Evolutionary conservation across 2,113 vertebrate species (phyloP).

Genomic region (Ochotona princeps): DNA sequence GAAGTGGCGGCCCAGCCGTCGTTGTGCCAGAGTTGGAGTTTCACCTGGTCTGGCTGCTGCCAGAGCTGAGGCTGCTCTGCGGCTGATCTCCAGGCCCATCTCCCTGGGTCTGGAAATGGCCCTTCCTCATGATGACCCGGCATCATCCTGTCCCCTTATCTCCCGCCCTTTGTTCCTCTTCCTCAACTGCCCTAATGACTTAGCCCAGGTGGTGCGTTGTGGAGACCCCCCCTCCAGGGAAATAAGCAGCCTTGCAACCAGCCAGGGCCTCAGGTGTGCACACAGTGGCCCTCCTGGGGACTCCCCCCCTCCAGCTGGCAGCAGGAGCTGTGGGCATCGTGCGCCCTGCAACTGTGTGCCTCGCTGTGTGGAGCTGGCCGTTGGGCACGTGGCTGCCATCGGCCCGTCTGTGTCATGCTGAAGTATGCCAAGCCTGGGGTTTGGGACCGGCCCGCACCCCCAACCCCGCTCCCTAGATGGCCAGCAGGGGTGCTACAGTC

Average conservation of each 20-base stretch:
- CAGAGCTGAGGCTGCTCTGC: background rate
- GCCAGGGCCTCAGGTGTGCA: conserved; percentile 83
- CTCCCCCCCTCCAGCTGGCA: conserved; percentile 73
- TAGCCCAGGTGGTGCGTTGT: conserved; percentile 86
- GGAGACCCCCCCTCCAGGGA: conserved; percentile 80
- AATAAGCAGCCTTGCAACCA: conserved; percentile 85
- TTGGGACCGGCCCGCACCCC: background rate
- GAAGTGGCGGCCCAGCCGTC: background rate
- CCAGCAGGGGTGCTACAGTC: background rate
- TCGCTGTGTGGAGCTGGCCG: conserved; percentile 59
- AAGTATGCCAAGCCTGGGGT: conserved; percentile 6
- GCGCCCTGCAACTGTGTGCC: background rate
- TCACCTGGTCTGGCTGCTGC: background rate
- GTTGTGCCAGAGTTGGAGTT: background rate
- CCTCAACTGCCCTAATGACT: conserved; percentile 84
- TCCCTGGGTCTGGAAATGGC: too few relatives aligned
- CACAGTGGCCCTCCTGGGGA: conserved; percentile 68
- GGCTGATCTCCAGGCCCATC: too few relatives aligned
- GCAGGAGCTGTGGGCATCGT: background rate
- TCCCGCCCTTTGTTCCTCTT: conserved; percentile 25
- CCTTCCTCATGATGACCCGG: too few relatives aligned
- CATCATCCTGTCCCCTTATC: background rate
- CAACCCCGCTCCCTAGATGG: background rate
- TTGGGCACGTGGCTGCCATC: too few relatives aligned
- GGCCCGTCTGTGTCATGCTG: too few relatives aligned